phyloP scores from a whole-genome alignment of 2,888 invertebrate species.

The Drosophila kokeensis region DNA sequence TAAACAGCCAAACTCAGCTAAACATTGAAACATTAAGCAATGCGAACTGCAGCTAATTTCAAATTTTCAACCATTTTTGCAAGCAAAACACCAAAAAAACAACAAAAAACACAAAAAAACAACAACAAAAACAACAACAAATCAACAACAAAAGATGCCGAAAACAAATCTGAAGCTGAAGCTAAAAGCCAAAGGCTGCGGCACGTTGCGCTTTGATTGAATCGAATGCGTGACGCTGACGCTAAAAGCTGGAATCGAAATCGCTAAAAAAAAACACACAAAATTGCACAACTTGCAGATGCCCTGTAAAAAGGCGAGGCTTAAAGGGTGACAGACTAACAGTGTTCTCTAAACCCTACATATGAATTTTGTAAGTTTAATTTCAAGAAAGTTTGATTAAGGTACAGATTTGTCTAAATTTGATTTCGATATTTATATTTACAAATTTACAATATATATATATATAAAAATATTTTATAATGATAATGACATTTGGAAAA shows the following conservation, averaged over 20 bases:
- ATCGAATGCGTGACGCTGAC: conserved; percentile 67
- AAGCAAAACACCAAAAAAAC: conserved; percentile 52
- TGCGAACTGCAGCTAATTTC: conserved; percentile 74
- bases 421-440: background rate
- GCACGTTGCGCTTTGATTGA: conserved; percentile 78
- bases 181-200: conserved; percentile 56
- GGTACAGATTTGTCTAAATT: background rate
- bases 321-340: background rate
- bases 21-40: conserved; percentile 49
- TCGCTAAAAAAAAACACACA: conserved; percentile 37
- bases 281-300: conserved; percentile 3
- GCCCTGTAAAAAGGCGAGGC: background rate
- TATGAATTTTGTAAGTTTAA: background rate
- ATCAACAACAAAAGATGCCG: conserved; percentile 73
- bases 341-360: background rate
- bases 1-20: conserved; percentile 13
- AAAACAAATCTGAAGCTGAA: conserved; percentile 62
- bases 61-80: conserved; percentile 71
- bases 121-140: conserved; percentile 52
- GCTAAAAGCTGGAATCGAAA: conserved; percentile 40
- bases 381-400: background rate
- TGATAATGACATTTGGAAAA: background rate
- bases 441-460: too few species aligned
- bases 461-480: background rate
- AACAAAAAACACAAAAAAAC: conserved; percentile 18